These are phyloP conservation scores for Hemichromis elongatus DNA, from an alignment of 2,113 vertebrate species.

Conservation along the genomic window DNA sequence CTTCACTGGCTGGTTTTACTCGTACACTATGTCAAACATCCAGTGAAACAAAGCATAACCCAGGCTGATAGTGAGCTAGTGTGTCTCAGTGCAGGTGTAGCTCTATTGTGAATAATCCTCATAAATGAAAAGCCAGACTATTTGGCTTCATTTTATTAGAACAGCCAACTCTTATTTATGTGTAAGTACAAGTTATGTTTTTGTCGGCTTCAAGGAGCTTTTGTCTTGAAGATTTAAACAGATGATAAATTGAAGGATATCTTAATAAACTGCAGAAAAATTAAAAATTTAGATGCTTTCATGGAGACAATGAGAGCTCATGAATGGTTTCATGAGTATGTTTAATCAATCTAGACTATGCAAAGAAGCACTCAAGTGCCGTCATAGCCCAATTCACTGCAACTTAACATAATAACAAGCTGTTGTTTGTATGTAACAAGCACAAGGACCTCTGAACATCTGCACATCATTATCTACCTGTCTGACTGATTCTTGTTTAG, in stretches of 20 bases:
- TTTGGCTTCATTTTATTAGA: neutral
- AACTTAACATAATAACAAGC: neutral
- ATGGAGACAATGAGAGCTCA: neutral
- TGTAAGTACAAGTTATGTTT: neutral
- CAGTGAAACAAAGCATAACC: neutral
- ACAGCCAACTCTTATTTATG: neutral
- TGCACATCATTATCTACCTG: neutral
- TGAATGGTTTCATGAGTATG: neutral
- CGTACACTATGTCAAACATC: slow-evolving; percentile 2
- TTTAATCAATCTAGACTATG: neutral
- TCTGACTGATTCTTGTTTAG: neutral
- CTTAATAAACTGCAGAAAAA: neutral
- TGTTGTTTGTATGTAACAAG: neutral
- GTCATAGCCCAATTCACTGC: neutral
- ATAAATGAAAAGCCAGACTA: neutral
- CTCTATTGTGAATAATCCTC: neutral
- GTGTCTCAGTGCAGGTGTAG: neutral
- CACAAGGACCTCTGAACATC: neutral
- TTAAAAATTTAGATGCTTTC: neutral
- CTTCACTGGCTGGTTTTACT: slow-evolving; percentile 1
- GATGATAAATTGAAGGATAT: neutral
- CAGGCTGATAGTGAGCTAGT: neutral
- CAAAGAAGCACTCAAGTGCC: neutral
- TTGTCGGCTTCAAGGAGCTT: neutral
- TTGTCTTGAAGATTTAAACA: neutral